Conservation (phyloP, 2,113 vertebrate genomes). For the Etheostoma spectabile region DNA sequence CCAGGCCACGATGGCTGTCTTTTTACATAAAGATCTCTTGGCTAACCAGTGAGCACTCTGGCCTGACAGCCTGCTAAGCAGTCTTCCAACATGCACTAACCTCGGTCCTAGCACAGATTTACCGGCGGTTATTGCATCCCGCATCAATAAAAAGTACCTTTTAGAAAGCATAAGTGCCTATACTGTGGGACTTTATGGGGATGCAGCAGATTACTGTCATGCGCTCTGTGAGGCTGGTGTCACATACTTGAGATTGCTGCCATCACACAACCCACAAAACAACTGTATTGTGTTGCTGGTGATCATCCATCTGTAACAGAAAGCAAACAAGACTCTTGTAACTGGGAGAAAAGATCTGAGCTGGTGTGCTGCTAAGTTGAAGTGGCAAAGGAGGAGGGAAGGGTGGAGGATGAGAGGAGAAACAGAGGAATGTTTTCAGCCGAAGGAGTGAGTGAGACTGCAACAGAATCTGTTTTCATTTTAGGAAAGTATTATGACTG, state of each 20-base stretch:
- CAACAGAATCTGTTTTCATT: conserved; percentile 85
- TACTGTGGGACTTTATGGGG: conserved; percentile 54
- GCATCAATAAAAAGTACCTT: conserved; percentile 62
- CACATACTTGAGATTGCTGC: conserved; percentile 56
- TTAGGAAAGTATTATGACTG: conserved; percentile 86
- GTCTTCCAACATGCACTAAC: conserved; percentile 68
- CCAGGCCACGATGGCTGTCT: conserved; percentile 3
- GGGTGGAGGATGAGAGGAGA: conserved; percentile 67
- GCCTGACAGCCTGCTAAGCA: conserved; percentile 71
- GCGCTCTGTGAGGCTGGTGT: conserved; percentile 40
- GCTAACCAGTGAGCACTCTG: conserved; percentile 38
- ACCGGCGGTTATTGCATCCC: conserved; percentile 60
- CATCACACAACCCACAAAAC: conserved; percentile 69
- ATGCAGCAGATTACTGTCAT: conserved; percentile 53
- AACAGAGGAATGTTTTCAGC: conserved; percentile 74
- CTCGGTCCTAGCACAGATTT: conserved; percentile 58
- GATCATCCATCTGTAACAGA: conserved; percentile 68
- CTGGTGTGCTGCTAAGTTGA: conserved; percentile 50
- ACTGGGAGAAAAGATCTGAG: conserved; percentile 42
- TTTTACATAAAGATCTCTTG: conserved; percentile 24
- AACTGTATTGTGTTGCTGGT: conserved; percentile 63
- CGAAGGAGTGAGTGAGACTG: conserved; percentile 57
- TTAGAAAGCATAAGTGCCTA: conserved; percentile 55
- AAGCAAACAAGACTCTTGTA: conserved; percentile 61
- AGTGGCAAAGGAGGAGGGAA: conserved; percentile 56